Percentiles rank a stretch among this genome's conserved stretches.
phyloP scores from a whole-genome alignment of 2,888 invertebrate genomes.

The Drosophila yooni region DNA sequence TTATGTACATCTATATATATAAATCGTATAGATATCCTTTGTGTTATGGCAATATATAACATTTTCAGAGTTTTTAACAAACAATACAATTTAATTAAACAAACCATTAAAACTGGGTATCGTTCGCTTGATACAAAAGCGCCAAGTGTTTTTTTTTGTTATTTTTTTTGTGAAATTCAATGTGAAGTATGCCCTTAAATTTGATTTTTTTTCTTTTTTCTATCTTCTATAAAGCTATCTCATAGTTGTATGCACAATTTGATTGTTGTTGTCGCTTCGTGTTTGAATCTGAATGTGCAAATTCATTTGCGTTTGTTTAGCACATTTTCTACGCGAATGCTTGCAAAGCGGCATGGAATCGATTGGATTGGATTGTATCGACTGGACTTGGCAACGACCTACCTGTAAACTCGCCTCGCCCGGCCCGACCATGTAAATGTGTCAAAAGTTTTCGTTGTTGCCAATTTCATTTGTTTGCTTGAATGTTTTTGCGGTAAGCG shows the following conservation, averaged over 20 bases:
- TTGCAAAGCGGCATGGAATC: constrained; percentile 29
- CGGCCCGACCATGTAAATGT: constrained; percentile 54
- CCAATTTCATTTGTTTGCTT: constrained; percentile 2
- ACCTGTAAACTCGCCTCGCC: not conserved
- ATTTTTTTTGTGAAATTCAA: constrained; percentile 14
- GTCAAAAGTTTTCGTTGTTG: constrained; percentile 47
- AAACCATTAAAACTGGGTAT: not conserved
- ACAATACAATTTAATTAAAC: not conserved
- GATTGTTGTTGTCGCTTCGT: constrained; percentile 58
- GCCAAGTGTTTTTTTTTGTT: constrained; percentile 6
- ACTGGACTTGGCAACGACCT: constrained; percentile 23
- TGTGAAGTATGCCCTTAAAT: constrained; percentile 17
- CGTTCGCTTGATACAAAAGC: constrained; percentile 7
- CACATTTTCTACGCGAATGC: constrained; percentile 70
- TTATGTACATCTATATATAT: too few relatives aligned
- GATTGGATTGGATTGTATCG: constrained; percentile 22
- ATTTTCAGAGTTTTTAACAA: not conserved
- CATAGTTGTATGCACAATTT: constrained; percentile 29
- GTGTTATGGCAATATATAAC: not conserved
- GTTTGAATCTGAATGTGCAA: constrained; percentile 73
- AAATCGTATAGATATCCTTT: not conserved
- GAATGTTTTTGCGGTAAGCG: constrained; percentile 18
- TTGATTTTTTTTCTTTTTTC: constrained; percentile 2
- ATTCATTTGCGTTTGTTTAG: constrained; percentile 76
- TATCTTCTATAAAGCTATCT: constrained; percentile 16